A percentile compares a stretch with the other conserved stretches of the same genome.
Conservation (phyloP, 1,140 invertebrate genomes). For the Manduca sexta region DNA sequence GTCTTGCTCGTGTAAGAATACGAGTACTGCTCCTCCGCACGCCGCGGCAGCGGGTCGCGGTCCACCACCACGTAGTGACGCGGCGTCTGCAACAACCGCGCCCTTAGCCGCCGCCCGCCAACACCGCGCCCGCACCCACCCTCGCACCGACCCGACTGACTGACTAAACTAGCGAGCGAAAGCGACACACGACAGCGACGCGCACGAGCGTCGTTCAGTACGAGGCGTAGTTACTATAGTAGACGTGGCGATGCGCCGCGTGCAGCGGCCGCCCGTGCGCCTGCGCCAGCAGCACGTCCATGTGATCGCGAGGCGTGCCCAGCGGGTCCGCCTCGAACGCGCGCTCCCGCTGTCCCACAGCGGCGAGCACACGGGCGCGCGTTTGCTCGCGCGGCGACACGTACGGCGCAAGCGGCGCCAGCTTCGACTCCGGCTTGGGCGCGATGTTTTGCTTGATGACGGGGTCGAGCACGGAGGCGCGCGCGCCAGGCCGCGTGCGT, state of each 20-base stretch:
- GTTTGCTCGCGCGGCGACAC: slow-evolving; percentile 77
- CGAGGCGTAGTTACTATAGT: slow-evolving; percentile 70
- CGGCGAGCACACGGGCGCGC: slow-evolving; percentile 73
- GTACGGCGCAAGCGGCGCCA: slow-evolving; percentile 76
- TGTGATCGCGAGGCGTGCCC: slow-evolving; percentile 74
- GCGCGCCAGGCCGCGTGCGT: slow-evolving; percentile 61
- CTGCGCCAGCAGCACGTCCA: slow-evolving; percentile 76
- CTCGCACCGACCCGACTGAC: slow-evolving; percentile 55
- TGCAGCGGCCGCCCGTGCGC: slow-evolving; percentile 72
- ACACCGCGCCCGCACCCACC: slow-evolving; percentile 25
- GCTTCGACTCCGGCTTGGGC: slow-evolving; percentile 72
- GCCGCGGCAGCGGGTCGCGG: slow-evolving; percentile 79
- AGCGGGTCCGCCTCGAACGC: slow-evolving; percentile 72
- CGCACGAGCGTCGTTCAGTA: slow-evolving; percentile 37
- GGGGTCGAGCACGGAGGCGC: slow-evolving; percentile 52
- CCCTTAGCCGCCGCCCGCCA: slow-evolving; percentile 40
- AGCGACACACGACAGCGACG: slow-evolving; percentile 53
- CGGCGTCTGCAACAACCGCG: slow-evolving; percentile 81
- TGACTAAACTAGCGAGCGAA: slow-evolving; percentile 39
- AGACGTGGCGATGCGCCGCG: slow-evolving; percentile 67
- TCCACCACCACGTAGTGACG: slow-evolving; percentile 88
- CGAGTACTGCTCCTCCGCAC: slow-evolving; percentile 85
- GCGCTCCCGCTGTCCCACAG: slow-evolving; percentile 72
- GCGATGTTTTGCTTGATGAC: slow-evolving; percentile 72
- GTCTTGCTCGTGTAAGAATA: slow-evolving; percentile 83